Conservation (phyloP, 1,140 invertebrate genomes). For the Penaeus japonicus region DNA sequence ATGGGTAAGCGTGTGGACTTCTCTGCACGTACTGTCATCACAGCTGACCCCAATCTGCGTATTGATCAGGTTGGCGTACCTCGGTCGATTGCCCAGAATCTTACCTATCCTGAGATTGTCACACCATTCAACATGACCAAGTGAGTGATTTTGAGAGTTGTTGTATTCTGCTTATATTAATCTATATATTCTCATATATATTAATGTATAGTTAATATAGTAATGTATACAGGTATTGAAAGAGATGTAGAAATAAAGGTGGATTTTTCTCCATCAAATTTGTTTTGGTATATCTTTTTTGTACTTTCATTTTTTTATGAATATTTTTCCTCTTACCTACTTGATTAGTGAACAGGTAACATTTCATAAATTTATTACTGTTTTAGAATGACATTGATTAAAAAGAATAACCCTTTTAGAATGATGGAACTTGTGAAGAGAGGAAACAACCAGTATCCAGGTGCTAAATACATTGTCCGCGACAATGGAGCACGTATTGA, state of each 20-base stretch:
- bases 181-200: too few relatives aligned
- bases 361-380: too few relatives aligned
- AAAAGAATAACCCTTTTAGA: constrained; percentile 68
- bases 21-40: constrained; percentile 98
- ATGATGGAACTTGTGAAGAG: constrained; percentile 95
- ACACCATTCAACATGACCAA: constrained; percentile 99
- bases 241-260: too few relatives aligned
- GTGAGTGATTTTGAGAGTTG: constrained; percentile 59
- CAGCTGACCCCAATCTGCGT: constrained; percentile 97
- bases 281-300: neutral
- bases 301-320: neutral
- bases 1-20: constrained; percentile 99
- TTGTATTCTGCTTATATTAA: too few relatives aligned
- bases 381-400: too few relatives aligned
- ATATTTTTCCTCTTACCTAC: too few relatives aligned
- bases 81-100: constrained; percentile 96
- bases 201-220: too few relatives aligned
- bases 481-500: constrained; percentile 99
- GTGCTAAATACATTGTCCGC: constrained; percentile 99
- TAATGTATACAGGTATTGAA: too few relatives aligned
- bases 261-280: neutral
- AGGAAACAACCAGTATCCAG: constrained; percentile 98
- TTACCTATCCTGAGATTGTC: constrained; percentile 99
- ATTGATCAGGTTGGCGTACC: constrained; percentile 99
- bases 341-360: too few relatives aligned